phyloP scores from a whole-genome alignment of 2,113 vertebrate species.

The Pterocles orientalis region DNA sequence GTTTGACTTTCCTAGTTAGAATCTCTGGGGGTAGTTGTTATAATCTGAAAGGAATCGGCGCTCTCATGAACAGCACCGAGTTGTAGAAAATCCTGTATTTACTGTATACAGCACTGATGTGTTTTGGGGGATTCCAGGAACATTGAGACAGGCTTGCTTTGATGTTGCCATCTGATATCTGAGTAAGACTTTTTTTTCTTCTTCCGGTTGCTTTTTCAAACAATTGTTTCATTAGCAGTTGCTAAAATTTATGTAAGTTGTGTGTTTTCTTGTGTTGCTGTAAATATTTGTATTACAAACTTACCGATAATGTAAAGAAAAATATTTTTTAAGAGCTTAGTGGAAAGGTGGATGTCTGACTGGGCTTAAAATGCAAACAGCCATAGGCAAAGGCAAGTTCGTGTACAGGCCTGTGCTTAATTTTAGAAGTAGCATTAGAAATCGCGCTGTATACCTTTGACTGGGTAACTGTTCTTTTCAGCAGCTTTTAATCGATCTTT shows the following conservation, averaged over 20 bases:
- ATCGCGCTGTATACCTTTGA: neutral
- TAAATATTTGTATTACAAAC: neutral
- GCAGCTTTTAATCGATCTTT: neutral
- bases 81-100: neutral
- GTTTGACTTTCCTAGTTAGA: neutral
- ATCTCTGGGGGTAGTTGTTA: neutral
- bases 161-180: neutral
- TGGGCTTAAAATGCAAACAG: conserved; percentile 1
- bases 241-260: neutral
- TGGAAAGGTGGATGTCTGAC: neutral
- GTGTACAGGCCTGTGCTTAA: neutral
- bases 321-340: neutral
- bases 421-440: neutral
- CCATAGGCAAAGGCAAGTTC: conserved; percentile 14
- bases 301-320: neutral
- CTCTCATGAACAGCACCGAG: neutral
- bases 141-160: neutral
- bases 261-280: neutral
- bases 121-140: neutral
- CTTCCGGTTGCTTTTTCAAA: neutral
- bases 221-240: neutral
- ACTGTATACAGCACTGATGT: neutral
- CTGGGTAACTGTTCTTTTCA: neutral
- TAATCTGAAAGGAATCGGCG: neutral
- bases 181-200: neutral